These are phyloP conservation scores for Sterrhoptilus dennistouni DNA, from an alignment of 2,113 vertebrate genomes.

Conservation along the genomic window DNA sequence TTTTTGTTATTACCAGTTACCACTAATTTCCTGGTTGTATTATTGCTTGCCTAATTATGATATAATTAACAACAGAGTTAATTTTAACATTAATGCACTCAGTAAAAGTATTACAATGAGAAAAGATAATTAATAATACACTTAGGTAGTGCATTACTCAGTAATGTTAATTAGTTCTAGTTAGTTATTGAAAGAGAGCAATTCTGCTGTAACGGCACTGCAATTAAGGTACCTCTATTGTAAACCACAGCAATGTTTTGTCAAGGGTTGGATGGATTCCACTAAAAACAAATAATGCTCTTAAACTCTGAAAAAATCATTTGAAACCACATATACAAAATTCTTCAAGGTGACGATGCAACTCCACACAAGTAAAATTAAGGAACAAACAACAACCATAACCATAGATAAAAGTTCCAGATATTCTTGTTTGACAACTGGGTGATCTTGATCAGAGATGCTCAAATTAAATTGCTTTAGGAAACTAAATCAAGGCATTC, in stretches of 20 bases:
- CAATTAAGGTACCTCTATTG: not conserved
- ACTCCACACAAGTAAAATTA: not conserved
- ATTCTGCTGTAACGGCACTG: not conserved
- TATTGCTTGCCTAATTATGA: not conserved
- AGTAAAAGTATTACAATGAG: not conserved
- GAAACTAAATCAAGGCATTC: not conserved
- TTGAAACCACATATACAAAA: not conserved
- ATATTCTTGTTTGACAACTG: not conserved
- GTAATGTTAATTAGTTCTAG: slow-evolving; percentile 14
- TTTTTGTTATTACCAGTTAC: not conserved
- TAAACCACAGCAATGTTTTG: not conserved
- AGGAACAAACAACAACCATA: not conserved
- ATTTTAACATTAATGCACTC: not conserved
- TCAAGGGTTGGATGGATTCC: not conserved
- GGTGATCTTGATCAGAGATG: not conserved
- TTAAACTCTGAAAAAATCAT: not conserved
- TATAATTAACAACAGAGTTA: slow-evolving; percentile 19
- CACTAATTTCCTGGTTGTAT: not conserved
- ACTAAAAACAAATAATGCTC: not conserved
- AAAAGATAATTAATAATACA: not conserved
- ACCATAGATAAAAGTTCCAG: not conserved
- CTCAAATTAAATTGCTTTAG: not conserved
- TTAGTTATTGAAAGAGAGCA: not conserved
- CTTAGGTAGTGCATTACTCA: not conserved
- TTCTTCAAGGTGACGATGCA: not conserved